Percentiles rank a stretch among this genome's conserved stretches.
Conservation (phyloP, 2,797 vertebrate species). For the Sebastes diploproa region DNA sequence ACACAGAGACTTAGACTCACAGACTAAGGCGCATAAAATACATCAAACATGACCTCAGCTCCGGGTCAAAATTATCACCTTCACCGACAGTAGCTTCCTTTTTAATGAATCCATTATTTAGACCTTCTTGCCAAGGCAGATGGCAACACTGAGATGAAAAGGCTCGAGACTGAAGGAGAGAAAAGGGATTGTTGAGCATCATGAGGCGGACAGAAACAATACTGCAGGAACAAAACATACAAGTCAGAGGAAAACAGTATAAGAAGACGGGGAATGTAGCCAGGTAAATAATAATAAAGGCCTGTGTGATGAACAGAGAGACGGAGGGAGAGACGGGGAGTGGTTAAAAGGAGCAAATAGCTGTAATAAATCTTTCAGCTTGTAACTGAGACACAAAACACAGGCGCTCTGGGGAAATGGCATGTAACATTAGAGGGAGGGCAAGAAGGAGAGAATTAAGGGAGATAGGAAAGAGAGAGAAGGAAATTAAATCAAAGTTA, state of each 20-base stretch:
- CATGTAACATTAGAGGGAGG: not conserved
- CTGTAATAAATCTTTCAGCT: conserved; percentile 55
- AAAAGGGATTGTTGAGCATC: not conserved
- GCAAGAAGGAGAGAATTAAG: not conserved
- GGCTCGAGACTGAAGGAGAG: not conserved
- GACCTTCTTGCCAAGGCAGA: not conserved
- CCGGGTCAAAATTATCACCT: not conserved
- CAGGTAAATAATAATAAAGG: not conserved
- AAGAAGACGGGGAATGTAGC: not conserved
- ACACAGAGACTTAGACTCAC: not conserved
- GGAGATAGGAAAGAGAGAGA: not conserved
- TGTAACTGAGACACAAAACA: conserved; percentile 28
- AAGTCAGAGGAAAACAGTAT: not conserved
- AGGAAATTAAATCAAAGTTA: not conserved
- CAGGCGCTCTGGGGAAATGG: conserved; percentile 20
- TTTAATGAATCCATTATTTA: conserved; percentile 30
- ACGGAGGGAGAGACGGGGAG: not conserved
- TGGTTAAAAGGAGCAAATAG: conserved; percentile 40
- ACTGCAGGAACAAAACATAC: not conserved
- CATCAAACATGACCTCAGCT: not conserved
- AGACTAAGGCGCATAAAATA: not conserved
- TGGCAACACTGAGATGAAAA: conserved; percentile 21
- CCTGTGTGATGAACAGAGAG: conserved; percentile 18
- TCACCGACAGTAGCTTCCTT: not conserved
- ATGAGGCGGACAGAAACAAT: not conserved